phyloP scores from a whole-genome alignment of 1,140 invertebrate genomes.

The Drosophila bipectinata region DNA sequence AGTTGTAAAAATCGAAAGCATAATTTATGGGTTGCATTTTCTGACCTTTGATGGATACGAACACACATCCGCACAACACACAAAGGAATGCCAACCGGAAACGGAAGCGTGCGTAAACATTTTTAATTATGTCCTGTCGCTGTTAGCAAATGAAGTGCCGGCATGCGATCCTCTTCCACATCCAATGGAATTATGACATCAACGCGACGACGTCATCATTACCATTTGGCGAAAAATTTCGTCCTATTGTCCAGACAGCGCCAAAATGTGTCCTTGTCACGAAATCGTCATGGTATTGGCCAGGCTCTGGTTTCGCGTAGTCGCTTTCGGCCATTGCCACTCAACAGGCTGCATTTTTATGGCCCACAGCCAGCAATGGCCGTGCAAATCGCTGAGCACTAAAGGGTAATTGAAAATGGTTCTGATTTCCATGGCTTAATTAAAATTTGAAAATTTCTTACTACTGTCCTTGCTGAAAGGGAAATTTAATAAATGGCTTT shows the following conservation, averaged over 20 bases:
- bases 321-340: neutral
- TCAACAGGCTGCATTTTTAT: constrained; percentile 47
- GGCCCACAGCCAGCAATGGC: constrained; percentile 19
- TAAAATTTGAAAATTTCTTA: constrained; percentile 13
- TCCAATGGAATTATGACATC: constrained; percentile 66
- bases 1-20: constrained; percentile 62
- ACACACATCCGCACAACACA: neutral
- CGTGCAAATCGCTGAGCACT: constrained; percentile 4
- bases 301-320: constrained; percentile 52
- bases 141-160: constrained; percentile 27
- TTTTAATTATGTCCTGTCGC: constrained; percentile 66
- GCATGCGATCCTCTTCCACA: constrained; percentile 37
- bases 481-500: neutral
- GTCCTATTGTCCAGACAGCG: constrained; percentile 12
- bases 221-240: neutral
- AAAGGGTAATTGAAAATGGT: constrained; percentile 42
- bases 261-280: constrained; percentile 59
- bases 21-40: constrained; percentile 38
- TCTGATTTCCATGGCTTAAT: constrained; percentile 23
- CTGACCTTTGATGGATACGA: constrained; percentile 17
- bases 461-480: neutral
- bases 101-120: constrained; percentile 67
- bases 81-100: constrained; percentile 51
- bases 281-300: constrained; percentile 21
- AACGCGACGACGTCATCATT: constrained; percentile 61